Conservation (phyloP, 2,888 invertebrate genomes). For the Megamerina dolium region DNA sequence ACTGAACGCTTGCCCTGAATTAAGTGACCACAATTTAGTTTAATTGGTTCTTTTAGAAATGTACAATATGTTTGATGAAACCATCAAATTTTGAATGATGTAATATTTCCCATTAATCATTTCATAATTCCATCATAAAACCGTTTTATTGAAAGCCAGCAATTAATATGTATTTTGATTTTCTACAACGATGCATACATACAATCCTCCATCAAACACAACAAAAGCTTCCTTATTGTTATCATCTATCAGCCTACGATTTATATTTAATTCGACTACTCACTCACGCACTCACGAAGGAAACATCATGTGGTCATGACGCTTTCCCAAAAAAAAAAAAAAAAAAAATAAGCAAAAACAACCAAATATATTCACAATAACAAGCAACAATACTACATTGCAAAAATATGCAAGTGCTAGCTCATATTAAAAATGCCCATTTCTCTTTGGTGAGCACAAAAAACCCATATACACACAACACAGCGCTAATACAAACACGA, state of each 20-base stretch:
- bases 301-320: background rate
- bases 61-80: too few species aligned
- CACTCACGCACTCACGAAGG: background rate
- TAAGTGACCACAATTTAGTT: conserved; percentile 13
- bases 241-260: background rate
- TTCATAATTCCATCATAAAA: conserved; percentile 43
- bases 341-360: too few species aligned
- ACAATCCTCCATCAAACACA: background rate
- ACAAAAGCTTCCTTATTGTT: background rate
- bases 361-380: background rate
- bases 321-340: conserved; percentile 2
- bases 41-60: too few species aligned
- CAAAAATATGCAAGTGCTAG: background rate
- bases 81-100: too few species aligned
- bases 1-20: too few species aligned
- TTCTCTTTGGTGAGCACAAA: background rate
- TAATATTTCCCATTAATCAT: conserved; percentile 39
- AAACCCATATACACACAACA: conserved; percentile 10
- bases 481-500: conserved; percentile 21
- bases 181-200: too few species aligned
- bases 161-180: conserved; percentile 19
- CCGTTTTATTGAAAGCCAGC: conserved; percentile 23
- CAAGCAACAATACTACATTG: too few species aligned
- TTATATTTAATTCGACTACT: background rate
- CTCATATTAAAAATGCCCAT: background rate